Conservation (phyloP, 2,113 vertebrate species). For the Halcyon senegalensis region DNA sequence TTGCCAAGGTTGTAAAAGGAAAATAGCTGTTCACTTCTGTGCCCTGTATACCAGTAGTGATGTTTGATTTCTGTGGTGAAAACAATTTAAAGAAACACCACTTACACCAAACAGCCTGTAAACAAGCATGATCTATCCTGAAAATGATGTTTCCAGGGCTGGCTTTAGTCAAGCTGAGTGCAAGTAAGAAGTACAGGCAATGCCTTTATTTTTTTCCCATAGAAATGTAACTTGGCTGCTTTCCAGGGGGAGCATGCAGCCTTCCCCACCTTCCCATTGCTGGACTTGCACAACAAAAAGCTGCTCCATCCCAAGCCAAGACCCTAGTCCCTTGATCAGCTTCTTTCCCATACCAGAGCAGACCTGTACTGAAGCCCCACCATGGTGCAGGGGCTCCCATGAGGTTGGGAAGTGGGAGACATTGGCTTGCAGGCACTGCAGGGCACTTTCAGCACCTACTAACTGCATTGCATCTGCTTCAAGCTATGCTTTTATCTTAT, state of each 20-base stretch:
- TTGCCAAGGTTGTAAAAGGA: slow-evolving; percentile 46
- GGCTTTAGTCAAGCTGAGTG: background rate
- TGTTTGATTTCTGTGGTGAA: background rate
- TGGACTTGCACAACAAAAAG: background rate
- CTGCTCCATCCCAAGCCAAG: background rate
- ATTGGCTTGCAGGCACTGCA: background rate
- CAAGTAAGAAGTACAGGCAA: background rate
- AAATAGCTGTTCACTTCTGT: background rate
- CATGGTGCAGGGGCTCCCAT: background rate
- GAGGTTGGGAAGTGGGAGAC: background rate
- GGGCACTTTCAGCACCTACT: background rate
- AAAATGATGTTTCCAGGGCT: background rate
- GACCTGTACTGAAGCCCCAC: background rate
- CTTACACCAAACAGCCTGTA: background rate
- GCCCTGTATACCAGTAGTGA: background rate
- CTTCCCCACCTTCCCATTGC: background rate
- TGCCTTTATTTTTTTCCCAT: background rate
- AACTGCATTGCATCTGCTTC: background rate
- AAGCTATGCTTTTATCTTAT: background rate
- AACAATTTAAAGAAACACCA: background rate
- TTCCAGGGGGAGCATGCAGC: fast-evolving
- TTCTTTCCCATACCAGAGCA: background rate
- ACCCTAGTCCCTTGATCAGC: background rate
- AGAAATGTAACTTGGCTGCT: background rate
- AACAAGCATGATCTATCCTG: fast-evolving